Evolutionary conservation across 2,888 invertebrate species (phyloP), one percentile per base, ranked within the genome.

Genomic region (Tenthredo distinguenda): DNA sequence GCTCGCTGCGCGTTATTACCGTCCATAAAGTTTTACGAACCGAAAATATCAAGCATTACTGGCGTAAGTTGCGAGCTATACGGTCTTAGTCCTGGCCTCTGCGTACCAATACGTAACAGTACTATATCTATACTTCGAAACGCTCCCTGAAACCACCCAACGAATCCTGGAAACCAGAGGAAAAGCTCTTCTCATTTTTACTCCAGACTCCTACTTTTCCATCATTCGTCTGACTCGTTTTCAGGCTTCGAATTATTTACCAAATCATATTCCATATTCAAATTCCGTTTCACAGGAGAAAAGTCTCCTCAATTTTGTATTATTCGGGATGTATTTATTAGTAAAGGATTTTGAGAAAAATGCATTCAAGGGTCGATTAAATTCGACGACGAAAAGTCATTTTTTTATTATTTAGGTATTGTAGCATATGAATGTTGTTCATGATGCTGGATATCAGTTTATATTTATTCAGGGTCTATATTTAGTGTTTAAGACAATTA

Each of bases 1-100:
- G 84, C 86, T 86, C 65, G 81, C 82, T 87, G 85, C 74, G 65
- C 50, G 87, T 89, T 90, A 88, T 88, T 89, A 86, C 88, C 87
- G 43, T 77, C 81, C 87, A 86, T 90, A 90, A 90, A 90, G 85
- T 86, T 89, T 89, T 89, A 90, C 88, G 89, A 90, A 90, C 88
- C 87, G 88, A 89, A 90, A 90, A 90, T 90, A 90, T 90, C 88
- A 86, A 89, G 86, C 87, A 87, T 87, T 87, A 87, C 82, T 71
- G n/a, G 58, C 74, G 58, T 76, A 83, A 72, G 72, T 85, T 84
- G 58, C 83, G 43, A 40, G 31, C 79, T 79, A 74, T 85, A 85
- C 71, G 7, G 50, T 79, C 47, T 68, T 21, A 50, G 37, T 62
- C 50, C 62, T 37, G 47, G 85, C 43, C 71, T 37, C 37, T 72